Conservation (phyloP, 2,888 invertebrate species). For the Coleophora flavipennella region DNA sequence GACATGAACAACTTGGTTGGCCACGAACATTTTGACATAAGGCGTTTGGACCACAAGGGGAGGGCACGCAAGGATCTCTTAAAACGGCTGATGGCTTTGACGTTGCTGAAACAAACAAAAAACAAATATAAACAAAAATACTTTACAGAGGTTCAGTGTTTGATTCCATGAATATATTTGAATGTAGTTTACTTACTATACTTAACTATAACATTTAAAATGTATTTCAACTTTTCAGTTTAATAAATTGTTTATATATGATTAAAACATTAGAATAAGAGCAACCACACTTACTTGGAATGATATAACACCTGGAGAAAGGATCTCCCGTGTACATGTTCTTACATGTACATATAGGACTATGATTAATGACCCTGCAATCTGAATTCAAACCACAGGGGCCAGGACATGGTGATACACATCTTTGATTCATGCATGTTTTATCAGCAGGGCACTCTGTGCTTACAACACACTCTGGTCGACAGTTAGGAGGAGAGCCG, state of each 20-base stretch:
- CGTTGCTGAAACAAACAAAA: constrained; percentile 34
- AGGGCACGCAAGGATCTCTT: constrained; percentile 77
- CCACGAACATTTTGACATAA: constrained; percentile 71
- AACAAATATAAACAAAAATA: too few relatives aligned
- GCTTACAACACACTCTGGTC: constrained; percentile 82
- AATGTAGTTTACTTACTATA: neutral
- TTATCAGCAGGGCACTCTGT: constrained; percentile 76
- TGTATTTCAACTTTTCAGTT: too few relatives aligned
- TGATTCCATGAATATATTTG: too few relatives aligned
- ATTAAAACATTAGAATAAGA: too few relatives aligned
- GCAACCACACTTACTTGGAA: constrained; percentile 47
- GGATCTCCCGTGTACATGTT: constrained; percentile 75
- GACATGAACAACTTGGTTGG: constrained; percentile 75
- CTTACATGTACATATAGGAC: constrained; percentile 79
- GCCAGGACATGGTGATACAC: constrained; percentile 80
- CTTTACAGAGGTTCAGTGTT: too few relatives aligned
- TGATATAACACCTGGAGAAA: constrained; percentile 75
- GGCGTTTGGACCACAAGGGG: constrained; percentile 78
- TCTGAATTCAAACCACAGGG: constrained; percentile 80
- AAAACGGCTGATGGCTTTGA: constrained; percentile 30
- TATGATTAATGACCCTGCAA: constrained; percentile 81
- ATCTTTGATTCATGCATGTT: constrained; percentile 79
- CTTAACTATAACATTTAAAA: too few relatives aligned
- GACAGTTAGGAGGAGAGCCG: constrained; percentile 79
- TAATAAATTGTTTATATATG: too few relatives aligned